Percentiles rank a stretch among this genome's conserved stretches.
phyloP scores from a whole-genome alignment of 1,140 invertebrate genomes.

The Grapholita molesta region DNA sequence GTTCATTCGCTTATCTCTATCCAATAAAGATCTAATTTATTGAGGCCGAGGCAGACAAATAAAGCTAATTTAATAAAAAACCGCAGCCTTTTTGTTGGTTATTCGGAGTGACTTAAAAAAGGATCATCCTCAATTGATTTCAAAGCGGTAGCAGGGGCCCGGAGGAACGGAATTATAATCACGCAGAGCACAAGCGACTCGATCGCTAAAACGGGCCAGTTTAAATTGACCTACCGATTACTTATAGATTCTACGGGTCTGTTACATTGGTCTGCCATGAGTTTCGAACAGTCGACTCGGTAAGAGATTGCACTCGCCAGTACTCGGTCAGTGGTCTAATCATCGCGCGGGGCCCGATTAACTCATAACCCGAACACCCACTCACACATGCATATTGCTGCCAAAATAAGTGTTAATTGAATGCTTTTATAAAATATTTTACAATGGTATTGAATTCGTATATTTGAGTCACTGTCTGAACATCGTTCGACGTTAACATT shows the following conservation, averaged over 20 bases:
- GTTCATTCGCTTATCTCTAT: background rate
- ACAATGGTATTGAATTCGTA: background rate
- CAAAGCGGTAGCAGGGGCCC: background rate
- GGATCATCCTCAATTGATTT: conserved; percentile 17
- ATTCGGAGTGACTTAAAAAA: background rate
- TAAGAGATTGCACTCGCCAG: background rate
- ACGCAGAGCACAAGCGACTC: background rate
- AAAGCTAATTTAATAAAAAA: conserved; percentile 8
- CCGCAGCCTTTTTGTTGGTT: conserved; percentile 7
- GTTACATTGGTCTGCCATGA: background rate
- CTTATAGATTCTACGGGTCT: background rate
- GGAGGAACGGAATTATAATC: background rate
- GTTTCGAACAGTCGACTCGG: no score
- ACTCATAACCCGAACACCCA: conserved; percentile 4
- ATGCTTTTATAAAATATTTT: background rate
- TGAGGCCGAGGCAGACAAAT: background rate
- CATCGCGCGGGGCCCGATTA: background rate
- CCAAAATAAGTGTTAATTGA: conserved; percentile 9
- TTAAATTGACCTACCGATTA: no score
- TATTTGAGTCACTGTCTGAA: background rate
- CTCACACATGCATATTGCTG: background rate
- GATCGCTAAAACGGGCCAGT: background rate
- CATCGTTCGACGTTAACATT: no score
- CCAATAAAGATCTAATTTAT: conserved; percentile 2
- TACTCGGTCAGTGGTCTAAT: background rate